Conservation (phyloP, 1,140 invertebrate species). For the Vanessa tameamea region DNA sequence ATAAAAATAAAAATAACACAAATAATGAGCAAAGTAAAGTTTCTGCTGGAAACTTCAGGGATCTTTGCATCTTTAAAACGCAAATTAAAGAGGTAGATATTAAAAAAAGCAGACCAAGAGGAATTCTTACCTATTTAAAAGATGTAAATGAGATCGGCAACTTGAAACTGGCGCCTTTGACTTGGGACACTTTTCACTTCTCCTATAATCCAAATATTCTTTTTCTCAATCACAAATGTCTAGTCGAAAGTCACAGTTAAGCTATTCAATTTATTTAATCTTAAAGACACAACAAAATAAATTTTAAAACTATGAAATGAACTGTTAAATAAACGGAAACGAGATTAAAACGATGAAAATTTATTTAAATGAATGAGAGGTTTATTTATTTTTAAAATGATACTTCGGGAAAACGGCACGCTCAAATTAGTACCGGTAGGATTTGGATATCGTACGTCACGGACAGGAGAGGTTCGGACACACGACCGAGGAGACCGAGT, state of each 20-base stretch:
- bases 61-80: background rate
- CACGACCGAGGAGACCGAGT: slow-evolving; percentile 70
- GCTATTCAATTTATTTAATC: slow-evolving; percentile 20
- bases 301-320: slow-evolving; percentile 29
- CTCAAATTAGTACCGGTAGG: slow-evolving; percentile 67
- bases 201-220: slow-evolving; percentile 67
- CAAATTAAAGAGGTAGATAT: background rate
- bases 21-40: background rate
- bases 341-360: slow-evolving; percentile 9
- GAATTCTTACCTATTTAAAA: slow-evolving; percentile 68
- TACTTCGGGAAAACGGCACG: slow-evolving; percentile 56
- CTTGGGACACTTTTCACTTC: slow-evolving; percentile 58
- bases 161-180: slow-evolving; percentile 50
- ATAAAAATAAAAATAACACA: background rate
- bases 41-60: background rate
- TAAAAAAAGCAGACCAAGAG: slow-evolving; percentile 53
- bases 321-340: slow-evolving; percentile 16
- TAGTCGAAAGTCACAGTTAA: slow-evolving; percentile 29
- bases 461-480: slow-evolving; percentile 76
- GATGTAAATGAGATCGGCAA: slow-evolving; percentile 64
- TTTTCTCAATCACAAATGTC: slow-evolving; percentile 56
- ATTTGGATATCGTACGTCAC: slow-evolving; percentile 72
- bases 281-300: slow-evolving; percentile 27
- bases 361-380: slow-evolving; percentile 3
- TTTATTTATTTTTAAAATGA: slow-evolving; percentile 44